Base-by-base conservation (phyloP, 2,797 vertebrate genomes). In the Ambastaia sidthimunki region DNA sequence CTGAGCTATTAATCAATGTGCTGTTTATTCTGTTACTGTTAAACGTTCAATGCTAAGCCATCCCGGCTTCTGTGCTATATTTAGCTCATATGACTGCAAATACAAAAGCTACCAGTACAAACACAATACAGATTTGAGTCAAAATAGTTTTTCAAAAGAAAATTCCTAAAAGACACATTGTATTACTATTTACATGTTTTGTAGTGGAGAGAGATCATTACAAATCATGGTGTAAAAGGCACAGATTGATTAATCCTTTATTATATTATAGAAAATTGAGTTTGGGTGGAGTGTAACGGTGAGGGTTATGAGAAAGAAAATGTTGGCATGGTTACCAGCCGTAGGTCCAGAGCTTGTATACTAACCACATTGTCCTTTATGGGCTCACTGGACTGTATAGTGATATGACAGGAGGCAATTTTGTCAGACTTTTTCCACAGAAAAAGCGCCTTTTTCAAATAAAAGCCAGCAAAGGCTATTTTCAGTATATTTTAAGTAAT, bases 261-360 rank as follows among this genome's bases (percentile, higher is more conserved):
- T 70, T 63, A 55, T 55, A 65, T 78, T 48, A 47, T 75, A 37
- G 18, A 63, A 44, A 66, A 80, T 67, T 9, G 10, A 54, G 48
- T 68, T 71, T 57, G 55, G 41, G 25, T 50, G 10, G 7, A 4
- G 11, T 79, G 62, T 65, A 73, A 57, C 75, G 9, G 4, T 47
- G 12, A 21, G 41, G 52, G 7, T 54, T 19, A 16, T 70, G 67
- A 50, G 48, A 28, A 60, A 70, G 47, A 48, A 72, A 62, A 55
- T 3, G 72, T 85, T 74, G 80, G 69, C 75, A 83, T 78, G 79
- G 75, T 71, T 52, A 79, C 63, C 48, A 71, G 54, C 16, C 55
- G 74, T 18, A 57, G 59, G 69, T 59, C 48, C 65, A 57, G 7
- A 37, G 55, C 48, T 65, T 71, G 62, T 25, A 62, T 52, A n/a